These are phyloP conservation scores for Mesopsocus fuscifrons DNA, from an alignment of 2,888 invertebrate species.

Conservation along the genomic window DNA sequence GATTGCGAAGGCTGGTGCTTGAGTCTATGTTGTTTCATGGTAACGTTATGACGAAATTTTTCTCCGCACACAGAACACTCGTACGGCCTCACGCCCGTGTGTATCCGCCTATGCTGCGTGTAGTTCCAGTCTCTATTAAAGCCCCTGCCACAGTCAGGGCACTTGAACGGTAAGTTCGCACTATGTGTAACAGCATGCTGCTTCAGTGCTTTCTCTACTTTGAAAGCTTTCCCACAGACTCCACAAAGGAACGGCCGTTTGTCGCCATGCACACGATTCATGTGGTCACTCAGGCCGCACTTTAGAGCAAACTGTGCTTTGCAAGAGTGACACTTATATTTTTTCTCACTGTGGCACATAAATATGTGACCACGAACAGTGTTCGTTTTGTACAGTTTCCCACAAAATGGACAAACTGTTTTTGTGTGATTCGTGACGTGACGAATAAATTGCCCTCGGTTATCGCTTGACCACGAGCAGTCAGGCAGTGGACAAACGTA, in stretches of 20 bases:
- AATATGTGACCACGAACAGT: too few relatives aligned
- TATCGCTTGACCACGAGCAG: too few relatives aligned
- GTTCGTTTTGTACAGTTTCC: too few relatives aligned
- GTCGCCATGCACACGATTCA: not conserved
- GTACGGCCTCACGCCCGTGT: not conserved
- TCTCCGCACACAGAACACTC: not conserved
- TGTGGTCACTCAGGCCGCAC: not conserved
- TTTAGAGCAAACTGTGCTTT: too few relatives aligned
- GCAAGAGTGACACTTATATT: too few relatives aligned
- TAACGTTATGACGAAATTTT: not conserved
- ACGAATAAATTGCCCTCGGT: too few relatives aligned
- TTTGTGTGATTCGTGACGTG: too few relatives aligned
- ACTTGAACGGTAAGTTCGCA: not conserved
- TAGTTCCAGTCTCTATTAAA: slow-evolving; percentile 1
- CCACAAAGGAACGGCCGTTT: not conserved
- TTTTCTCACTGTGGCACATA: too few relatives aligned
- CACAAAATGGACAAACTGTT: too few relatives aligned
- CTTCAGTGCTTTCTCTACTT: not conserved
- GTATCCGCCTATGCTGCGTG: not conserved
- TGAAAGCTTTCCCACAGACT: not conserved
- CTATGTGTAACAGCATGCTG: not conserved
- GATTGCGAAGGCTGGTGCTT: too few relatives aligned
- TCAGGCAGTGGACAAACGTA: too few relatives aligned
- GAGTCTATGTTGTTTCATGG: not conserved
- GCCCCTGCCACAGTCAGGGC: not conserved